Conservation (phyloP, 1,140 invertebrate genomes). For the Lepidurus packardi region DNA sequence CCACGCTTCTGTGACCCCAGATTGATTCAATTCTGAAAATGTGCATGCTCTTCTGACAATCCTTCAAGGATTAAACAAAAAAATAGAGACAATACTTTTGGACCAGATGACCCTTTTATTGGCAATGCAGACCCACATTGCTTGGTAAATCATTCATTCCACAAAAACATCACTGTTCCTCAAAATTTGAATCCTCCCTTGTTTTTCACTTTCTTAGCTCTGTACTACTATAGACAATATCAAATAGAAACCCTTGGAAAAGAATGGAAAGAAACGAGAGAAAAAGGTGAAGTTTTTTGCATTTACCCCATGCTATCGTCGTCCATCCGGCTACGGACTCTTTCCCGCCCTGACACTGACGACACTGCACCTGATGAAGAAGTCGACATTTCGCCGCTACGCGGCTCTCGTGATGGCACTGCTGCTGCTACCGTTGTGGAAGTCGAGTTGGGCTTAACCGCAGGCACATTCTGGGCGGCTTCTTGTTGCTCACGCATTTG, state of each 20-base stretch:
- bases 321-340: not conserved
- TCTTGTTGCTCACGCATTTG: slow-evolving; percentile 73
- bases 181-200: not conserved
- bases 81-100: slow-evolving; percentile 16
- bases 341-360: slow-evolving; percentile 8
- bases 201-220: not conserved
- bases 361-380: not conserved
- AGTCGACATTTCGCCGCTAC: slow-evolving; percentile 17
- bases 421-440: not conserved
- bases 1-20: not conserved
- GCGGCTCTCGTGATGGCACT: slow-evolving; percentile 12
- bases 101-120: slow-evolving; percentile 9
- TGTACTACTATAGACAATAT: not conserved
- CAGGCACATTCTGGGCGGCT: slow-evolving; percentile 16
- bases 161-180: not conserved
- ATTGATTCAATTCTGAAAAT: not conserved
- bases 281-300: slow-evolving; percentile 1
- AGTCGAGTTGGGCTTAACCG: not conserved
- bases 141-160: not conserved
- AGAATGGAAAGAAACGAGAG: slow-evolving; percentile 9
- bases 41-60: not conserved
- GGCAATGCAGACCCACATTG: slow-evolving; percentile 17
- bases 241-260: slow-evolving; percentile 5
- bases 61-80: not conserved
- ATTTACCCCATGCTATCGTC: slow-evolving; percentile 18